These are phyloP conservation scores for Elephantulus edwardii DNA, from an alignment of 2,113 vertebrate genomes.

Conservation along the genomic window DNA sequence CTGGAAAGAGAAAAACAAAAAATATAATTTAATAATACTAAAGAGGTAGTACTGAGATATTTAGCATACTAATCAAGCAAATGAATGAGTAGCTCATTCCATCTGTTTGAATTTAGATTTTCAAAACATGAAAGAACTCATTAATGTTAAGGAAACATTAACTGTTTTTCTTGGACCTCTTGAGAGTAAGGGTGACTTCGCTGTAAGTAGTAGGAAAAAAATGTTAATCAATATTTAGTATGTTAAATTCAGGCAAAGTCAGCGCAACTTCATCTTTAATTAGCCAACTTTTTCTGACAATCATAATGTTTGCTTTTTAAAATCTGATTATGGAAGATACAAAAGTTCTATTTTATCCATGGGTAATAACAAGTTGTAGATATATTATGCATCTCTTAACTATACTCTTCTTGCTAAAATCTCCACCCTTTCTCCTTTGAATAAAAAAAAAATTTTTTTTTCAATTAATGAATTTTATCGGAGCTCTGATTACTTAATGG, in stretches of 20 bases:
- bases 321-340: neutral
- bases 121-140: neutral
- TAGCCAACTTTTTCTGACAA: neutral
- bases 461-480: too few relatives aligned
- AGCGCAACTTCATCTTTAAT: conserved; percentile 24
- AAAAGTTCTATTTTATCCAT: neutral
- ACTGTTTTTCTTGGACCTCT: neutral
- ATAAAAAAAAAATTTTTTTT: too few relatives aligned
- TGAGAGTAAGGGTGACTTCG: neutral
- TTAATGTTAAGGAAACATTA: neutral
- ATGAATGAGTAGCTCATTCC: neutral
- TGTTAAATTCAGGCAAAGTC: neutral
- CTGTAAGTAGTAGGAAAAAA: neutral
- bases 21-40: neutral
- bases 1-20: neutral
- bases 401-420: neutral
- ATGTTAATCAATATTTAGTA: conserved; percentile 3
- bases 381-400: neutral
- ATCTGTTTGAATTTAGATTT: conserved; percentile 5
- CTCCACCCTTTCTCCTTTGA: neutral
- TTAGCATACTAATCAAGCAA: neutral
- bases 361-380: neutral
- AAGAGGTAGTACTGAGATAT: neutral
- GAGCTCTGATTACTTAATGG: too few relatives aligned
- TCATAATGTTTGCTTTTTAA: neutral